Evolutionary conservation across 2,113 vertebrate species (phyloP), one percentile per base, ranked within the genome.

Genomic region (Scartelaos histophorus): DNA sequence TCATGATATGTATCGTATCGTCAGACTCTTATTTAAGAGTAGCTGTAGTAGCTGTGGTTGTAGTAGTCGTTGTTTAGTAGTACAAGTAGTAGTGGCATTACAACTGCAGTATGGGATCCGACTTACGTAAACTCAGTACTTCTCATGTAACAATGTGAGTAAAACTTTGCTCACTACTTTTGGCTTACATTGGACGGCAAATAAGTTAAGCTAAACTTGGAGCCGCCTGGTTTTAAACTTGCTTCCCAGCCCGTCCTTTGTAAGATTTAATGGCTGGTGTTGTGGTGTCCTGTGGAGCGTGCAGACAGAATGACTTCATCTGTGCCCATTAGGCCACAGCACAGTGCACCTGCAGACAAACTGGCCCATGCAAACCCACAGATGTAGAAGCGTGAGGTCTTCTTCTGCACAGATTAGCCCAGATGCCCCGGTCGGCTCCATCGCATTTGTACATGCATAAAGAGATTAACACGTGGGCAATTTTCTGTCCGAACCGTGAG

Each of bases 361-460:
- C 12, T 74, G 46, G 67, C 69, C 74, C 70, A 61, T 67, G 81
- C 38, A 70, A 29, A 21, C 65, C 74, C 71, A 82, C 71, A 85
- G 76, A 86, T 74, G 79, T 78, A 74, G 76, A 78, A n/a, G 78
- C 80, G 72, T 58, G 71, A 82, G 69, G 70, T 81, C 62, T 54
- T 66, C 65, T 74, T 66, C 62, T 69, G 83, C 71, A 51, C 76
- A 82, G 69, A 73, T 82, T 66, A 80, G 58, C 76, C 77, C 86
- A 80, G 74, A 78, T 83, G 86, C 71, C 62, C 46, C 69, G 0
- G 43, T 64, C 46, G 67, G 66, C 69, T 64, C 22, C 78, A 65
- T 72, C 70, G 79, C 82, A 82, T 81, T 12, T 74, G 68, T 29
- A 78, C 68, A 71, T 34, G 69, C 75, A 79, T 38, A 82, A 70